phyloP scores from a whole-genome alignment of 2,797 vertebrate species.

The Sardinella longiceps region DNA sequence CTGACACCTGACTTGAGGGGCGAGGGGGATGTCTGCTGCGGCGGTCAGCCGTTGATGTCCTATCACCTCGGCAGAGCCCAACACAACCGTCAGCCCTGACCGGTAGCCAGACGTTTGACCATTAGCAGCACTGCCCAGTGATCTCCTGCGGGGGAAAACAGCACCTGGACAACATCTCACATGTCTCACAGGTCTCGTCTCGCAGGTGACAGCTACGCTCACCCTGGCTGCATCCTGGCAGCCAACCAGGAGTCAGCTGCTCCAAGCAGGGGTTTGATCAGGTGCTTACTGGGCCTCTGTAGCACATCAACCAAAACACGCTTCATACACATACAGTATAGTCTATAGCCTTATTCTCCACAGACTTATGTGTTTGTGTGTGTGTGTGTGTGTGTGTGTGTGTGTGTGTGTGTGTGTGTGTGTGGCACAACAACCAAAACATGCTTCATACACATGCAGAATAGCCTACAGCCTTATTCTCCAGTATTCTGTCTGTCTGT shows the following conservation, averaged over 20 bases:
- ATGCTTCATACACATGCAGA: neutral
- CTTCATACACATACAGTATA: neutral
- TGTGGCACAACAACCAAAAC: constrained; percentile 43
- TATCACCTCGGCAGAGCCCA: neutral
- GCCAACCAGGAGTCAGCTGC: constrained; percentile 75
- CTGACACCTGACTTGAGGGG: neutral
- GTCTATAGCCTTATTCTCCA: too few species aligned
- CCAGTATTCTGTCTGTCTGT: neutral
- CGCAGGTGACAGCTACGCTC: constrained; percentile 52
- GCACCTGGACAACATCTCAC: neutral
- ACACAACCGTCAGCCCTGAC: neutral
- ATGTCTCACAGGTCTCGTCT: constrained; percentile 62
- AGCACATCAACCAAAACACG: constrained; percentile 43
- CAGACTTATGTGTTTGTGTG: too few species aligned
- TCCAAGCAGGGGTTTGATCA: constrained; percentile 72
- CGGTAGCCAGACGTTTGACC: neutral
- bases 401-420: too few species aligned
- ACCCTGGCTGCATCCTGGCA: constrained; percentile 55
- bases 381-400: too few species aligned
- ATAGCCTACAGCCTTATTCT: too few species aligned
- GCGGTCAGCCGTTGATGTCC: neutral
- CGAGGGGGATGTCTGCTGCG: neutral
- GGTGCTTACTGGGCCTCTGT: constrained; percentile 46
- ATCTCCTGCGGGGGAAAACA: neutral
- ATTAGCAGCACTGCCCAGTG: neutral